Percentiles rank a stretch among this genome's conserved stretches.
Evolutionary conservation across 2,113 vertebrate species (phyloP).

Genomic region (Epinephelus cyanopodus): DNA sequence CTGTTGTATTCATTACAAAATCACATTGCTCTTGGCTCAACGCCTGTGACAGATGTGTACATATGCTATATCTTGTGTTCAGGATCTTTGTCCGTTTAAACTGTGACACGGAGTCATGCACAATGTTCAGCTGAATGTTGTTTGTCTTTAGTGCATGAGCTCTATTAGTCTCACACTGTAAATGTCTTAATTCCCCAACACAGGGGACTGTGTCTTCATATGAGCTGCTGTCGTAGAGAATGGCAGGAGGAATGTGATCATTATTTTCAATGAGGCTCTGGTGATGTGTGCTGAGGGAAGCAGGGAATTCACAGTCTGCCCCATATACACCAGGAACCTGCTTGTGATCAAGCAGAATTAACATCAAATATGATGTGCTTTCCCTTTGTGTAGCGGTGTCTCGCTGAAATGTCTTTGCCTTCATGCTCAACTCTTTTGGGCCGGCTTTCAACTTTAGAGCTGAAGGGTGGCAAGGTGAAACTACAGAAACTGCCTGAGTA

Average conservation of each 20-base stretch:
- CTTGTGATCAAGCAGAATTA: constrained; percentile 53
- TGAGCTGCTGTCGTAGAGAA: constrained; percentile 37
- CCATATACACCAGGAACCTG: constrained; percentile 18
- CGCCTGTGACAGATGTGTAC: constrained; percentile 1
- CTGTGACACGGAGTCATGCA: not conserved
- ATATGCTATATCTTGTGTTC: not conserved
- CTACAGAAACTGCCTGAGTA: not conserved
- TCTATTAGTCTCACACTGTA: constrained; percentile 21
- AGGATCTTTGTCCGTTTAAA: constrained; percentile 4
- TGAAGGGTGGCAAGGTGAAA: constrained; percentile 22
- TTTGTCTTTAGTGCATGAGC: constrained; percentile 13
- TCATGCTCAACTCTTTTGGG: not conserved
- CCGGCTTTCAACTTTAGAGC: constrained; percentile 23
- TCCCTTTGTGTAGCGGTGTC: not conserved
- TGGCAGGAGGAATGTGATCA: constrained; percentile 42
- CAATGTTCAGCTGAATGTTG: not conserved
- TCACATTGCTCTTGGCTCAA: not conserved
- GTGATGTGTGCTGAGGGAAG: constrained; percentile 32
- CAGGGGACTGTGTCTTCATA: constrained; percentile 14
- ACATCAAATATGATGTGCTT: constrained; percentile 16
- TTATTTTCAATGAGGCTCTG: constrained; percentile 50
- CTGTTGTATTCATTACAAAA: not conserved
- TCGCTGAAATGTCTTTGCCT: not conserved
- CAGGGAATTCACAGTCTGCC: constrained; percentile 42
- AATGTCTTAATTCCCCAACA: constrained; percentile 27